A percentile compares a stretch with the other conserved stretches of the same genome.
These are phyloP conservation scores for Marmota monax DNA, from an alignment of 2,113 vertebrate species.

Conservation along the genomic window DNA sequence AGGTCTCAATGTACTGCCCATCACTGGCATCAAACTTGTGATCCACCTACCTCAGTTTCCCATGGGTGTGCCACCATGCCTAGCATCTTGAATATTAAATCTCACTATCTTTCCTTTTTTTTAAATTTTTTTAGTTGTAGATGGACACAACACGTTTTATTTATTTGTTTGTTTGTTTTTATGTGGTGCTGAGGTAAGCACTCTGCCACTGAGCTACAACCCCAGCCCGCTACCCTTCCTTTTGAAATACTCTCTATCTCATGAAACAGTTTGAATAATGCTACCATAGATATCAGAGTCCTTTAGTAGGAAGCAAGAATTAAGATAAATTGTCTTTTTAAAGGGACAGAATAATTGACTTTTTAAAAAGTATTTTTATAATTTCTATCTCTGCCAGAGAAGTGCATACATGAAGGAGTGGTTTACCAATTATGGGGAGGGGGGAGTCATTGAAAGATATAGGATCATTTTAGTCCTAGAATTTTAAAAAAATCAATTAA, in stretches of 20 bases:
- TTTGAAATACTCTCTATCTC: background rate
- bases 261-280: background rate
- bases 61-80: background rate
- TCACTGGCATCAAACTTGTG: background rate
- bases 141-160: no score
- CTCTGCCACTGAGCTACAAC: no score
- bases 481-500: background rate
- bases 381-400: background rate
- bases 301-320: background rate
- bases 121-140: no score
- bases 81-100: background rate
- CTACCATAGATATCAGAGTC: background rate
- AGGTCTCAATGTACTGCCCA: background rate
- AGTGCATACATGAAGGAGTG: background rate
- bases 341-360: background rate
- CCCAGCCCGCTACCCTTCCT: background rate
- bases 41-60: background rate
- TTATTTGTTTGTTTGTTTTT: no score
- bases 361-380: background rate
- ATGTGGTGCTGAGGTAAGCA: no score
- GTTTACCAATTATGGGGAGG: background rate
- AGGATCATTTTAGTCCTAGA: background rate
- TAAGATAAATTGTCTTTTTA: background rate
- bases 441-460: no score
- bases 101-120: background rate